Evolutionary conservation across 2,797 vertebrate species (phyloP), one percentile per base, ranked within the genome.

Genomic region (Knipowitschia caucasica): DNA sequence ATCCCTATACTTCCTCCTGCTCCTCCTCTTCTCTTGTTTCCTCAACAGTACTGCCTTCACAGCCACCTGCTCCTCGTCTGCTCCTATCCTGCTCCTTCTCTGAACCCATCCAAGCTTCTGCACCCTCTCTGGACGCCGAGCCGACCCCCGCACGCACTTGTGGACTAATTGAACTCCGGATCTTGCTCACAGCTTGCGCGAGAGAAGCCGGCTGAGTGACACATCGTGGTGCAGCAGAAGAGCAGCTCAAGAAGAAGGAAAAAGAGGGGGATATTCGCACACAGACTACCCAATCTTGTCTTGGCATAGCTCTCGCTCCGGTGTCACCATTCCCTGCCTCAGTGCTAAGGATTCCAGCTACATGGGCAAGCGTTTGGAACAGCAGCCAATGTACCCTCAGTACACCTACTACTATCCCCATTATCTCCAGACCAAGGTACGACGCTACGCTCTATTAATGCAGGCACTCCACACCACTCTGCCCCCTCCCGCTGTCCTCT

Each of bases 301-400:
- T 83, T 73, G 71, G 77, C 73, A 25, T 43, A 80, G 71, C 83
- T 69, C 70, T 75, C 70, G 65, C 59, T 74, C 76, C 74, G 53
- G 78, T 80, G 82, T 79, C 84, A 85, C 77, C 78, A 77, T 94
- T 92, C 91, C 91, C 90, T 92, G 91, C 89, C 84, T 89, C 91
- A 86, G 93, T 91, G 89, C 92, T 91, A 92, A 90, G 87, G 93
- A 94, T 93, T 94, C 92, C 92, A 96, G 92, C 95, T 98, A 95
- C 94, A 98, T 98, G 95, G 95, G 95, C 92, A 98, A 98, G 92
- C 93, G 93, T 86, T 91, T 96, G 95, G 95, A 98, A 85, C 95
- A 95, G 92, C 94, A 94, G 84, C 95, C 92, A 96, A 98, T 98
- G 95, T 98, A 95, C 94, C 95, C 95, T 81, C 94, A 98, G 92